phyloP scores from a whole-genome alignment of 2,113 vertebrate species.

The Hoplias malabaricus region DNA sequence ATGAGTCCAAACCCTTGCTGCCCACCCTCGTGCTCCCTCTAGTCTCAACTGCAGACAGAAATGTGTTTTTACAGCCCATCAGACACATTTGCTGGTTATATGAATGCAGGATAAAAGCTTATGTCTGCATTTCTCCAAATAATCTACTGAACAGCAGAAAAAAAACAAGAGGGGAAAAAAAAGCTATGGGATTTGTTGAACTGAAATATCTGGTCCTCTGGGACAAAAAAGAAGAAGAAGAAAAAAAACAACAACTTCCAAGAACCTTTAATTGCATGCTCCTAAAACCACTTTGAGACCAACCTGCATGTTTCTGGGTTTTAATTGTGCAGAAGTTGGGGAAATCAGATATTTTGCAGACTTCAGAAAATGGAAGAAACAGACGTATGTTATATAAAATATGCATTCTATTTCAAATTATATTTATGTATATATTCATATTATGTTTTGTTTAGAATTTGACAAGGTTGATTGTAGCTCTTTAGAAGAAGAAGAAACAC shows the following conservation, averaged over 20 bases:
- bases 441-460: too few species aligned
- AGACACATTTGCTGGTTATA: not conserved
- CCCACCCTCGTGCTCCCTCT: too few species aligned
- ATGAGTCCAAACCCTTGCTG: too few species aligned
- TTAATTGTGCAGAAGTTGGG: constrained; percentile 23
- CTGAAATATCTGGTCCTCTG: not conserved
- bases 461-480: too few species aligned
- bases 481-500: too few species aligned
- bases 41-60: not conserved
- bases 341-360: not conserved
- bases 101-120: not conserved
- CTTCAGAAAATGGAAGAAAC: not conserved
- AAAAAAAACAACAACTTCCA: too few species aligned
- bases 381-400: too few species aligned
- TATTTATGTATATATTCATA: too few species aligned
- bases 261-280: constrained; percentile 17
- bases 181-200: constrained; percentile 6
- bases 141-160: not conserved
- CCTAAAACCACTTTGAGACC: constrained; percentile 22
- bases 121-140: not conserved
- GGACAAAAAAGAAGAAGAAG: not conserved
- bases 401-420: too few species aligned
- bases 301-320: not conserved
- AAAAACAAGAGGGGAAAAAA: not conserved
- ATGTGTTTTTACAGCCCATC: not conserved